Evolutionary conservation across 2,113 vertebrate genomes (phyloP), one percentile per base, ranked within the genome.

Genomic region (Gymnobelideus leadbeateri): DNA sequence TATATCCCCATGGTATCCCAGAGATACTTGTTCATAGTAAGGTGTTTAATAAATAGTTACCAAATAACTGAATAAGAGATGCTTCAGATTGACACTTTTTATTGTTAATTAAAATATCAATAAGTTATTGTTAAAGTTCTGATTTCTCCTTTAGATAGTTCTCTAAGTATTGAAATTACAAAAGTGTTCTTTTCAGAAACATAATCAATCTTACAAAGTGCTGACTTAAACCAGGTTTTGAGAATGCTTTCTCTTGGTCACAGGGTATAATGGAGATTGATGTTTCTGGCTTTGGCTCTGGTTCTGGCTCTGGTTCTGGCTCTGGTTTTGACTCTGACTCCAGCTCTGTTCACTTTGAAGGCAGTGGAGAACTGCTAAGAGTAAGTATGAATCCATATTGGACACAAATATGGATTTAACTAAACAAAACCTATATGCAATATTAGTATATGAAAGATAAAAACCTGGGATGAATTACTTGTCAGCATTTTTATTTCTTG

Each of bases 221-320:
- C 46, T 90, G 4, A 31, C 16, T 37, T 93, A 53, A 94, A 57
- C 23, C 31, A 91, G 25, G 51, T 12, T 84, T 91, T 89, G 53
- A 94, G 95, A 90, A 0, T 0, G 49, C 95, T 91, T 98, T 98
- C 37, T 97, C 16, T 91, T 90, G 90, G 92, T 97, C 98, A 77
- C 97, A 99, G 99, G 98, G 97, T 84, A 98, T 96, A 93, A 43
- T 96, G 6, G 99, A 99, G 95, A 96, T 97, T 0, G 98, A 99
- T 94, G 99, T 99, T 47, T 99, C 99, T 0, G 98, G 99, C 94
- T 98, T 89, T 61, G 94, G 31, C 54, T 96, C 89, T 96, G 92
- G 92, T 52, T 89, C n/a, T 2, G 50, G 37, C 97, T 47, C n/a
- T 0, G 50, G 49, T 97, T 47, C 98, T 96, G 91, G 98, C 0